These are phyloP conservation scores for Diachasma alloeum DNA, from an alignment of 1,140 invertebrate genomes.

Conservation along the genomic window DNA sequence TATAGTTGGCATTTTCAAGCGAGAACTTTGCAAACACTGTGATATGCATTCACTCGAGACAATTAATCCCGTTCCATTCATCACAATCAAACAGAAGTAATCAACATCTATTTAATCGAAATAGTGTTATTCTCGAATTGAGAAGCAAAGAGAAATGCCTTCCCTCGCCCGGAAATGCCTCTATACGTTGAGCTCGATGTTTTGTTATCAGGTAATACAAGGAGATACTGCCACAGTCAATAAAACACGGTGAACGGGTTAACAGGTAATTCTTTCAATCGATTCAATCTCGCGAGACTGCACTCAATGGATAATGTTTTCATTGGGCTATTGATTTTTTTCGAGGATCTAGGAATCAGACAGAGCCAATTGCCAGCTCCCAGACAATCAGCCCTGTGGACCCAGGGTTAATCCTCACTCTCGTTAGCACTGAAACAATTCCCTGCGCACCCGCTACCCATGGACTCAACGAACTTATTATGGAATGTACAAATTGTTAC, in stretches of 20 bases:
- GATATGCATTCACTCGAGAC: constrained; percentile 25
- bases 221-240: constrained; percentile 53
- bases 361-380: constrained; percentile 40
- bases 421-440: neutral
- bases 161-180: constrained; percentile 39
- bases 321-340: neutral
- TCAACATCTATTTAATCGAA: neutral
- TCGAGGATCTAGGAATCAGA: neutral
- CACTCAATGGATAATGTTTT: neutral
- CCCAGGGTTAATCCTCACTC: neutral
- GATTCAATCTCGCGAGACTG: neutral
- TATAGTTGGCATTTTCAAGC: constrained; percentile 30
- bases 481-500: constrained; percentile 75
- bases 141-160: neutral
- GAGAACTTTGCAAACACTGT: constrained; percentile 5
- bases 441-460: constrained; percentile 17
- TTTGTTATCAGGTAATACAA: constrained; percentile 27
- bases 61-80: constrained; percentile 11
- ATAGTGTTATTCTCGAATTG: neutral
- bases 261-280: constrained; percentile 10
- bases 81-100: neutral
- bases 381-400: constrained; percentile 34
- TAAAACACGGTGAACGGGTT: constrained; percentile 43
- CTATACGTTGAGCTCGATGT: constrained; percentile 46
- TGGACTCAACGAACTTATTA: constrained; percentile 67